Base-by-base conservation (phyloP, 2,113 vertebrate species). In the Macrotis lagotis region DNA sequence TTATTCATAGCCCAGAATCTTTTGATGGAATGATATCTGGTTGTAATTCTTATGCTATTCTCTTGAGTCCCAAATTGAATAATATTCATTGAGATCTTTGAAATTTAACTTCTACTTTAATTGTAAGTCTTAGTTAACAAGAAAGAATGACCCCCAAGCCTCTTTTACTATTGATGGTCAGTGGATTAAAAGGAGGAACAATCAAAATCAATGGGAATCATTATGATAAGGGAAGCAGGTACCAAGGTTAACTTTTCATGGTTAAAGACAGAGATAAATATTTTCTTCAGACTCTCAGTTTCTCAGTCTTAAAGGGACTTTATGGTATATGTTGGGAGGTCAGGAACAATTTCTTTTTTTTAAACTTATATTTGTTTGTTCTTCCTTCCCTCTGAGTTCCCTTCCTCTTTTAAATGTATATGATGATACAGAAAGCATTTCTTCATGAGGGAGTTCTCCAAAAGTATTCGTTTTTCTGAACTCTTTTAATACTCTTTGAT, bases 91-190 rank as follows among this genome's bases (percentile, higher is more conserved):
- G 47, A 25, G 0, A 50, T 37, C 51, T 48, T 91, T 50, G 88
- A 37, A 90, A 90, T 2, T 3, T 26, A 31, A 53, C 52, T 12
- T 3, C 0, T 48, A 51, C 51, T 92, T 92, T 22, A 50, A 88
- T 50, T 51, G 52, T 9, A 90, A 90, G 48, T 49, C 92, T 48
- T 37, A 22, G 28, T 10, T 50, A 51, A 44, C 53, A 48, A n/a
- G 51, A 24, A 51, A 90, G 66, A 49, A 51, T 2, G 14, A 92
- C 50, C 83, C 9, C 66, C 37, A 1, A 49, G 66, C 10, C 91
- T 90, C 28, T 91, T 95, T 91, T 25, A n/a, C 6, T 3, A 50
- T 88, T 91, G 90, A 50, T 95, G 49, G 91, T 83, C 92, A 92
- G 31, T 91, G 50, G 9, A 88, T 94, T 96, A 66, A 92, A 49